These are phyloP conservation scores for Sylvilagus bachmani DNA, from an alignment of 2,113 vertebrate species.

Conservation along the genomic window DNA sequence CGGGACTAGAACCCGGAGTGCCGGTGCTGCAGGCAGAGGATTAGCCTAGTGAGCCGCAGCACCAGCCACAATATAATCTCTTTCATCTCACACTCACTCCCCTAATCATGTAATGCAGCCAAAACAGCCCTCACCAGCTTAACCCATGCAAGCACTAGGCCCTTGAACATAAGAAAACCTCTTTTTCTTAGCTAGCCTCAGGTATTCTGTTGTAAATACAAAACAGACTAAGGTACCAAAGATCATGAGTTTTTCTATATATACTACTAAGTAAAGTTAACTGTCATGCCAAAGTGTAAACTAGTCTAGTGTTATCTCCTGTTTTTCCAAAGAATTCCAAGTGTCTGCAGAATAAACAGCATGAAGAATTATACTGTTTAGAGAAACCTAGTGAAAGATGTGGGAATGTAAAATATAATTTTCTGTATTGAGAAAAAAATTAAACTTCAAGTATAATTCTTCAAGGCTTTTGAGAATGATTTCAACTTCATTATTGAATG, in stretches of 20 bases:
- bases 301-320: not conserved
- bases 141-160: no score
- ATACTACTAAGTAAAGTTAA: not conserved
- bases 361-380: not conserved
- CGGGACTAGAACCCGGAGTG: no score
- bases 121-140: no score
- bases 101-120: no score
- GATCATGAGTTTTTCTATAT: not conserved
- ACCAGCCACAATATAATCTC: no score
- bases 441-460: slow-evolving; percentile 56
- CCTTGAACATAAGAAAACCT: no score
- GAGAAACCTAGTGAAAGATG: slow-evolving; percentile 31
- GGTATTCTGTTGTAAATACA: no score
- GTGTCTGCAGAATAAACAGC: slow-evolving; percentile 22
- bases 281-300: not conserved
- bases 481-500: slow-evolving; percentile 24
- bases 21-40: no score
- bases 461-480: slow-evolving; percentile 33
- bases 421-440: slow-evolving; percentile 49
- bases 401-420: not conserved
- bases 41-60: no score
- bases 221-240: not conserved
- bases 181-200: no score
- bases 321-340: slow-evolving; percentile 24
- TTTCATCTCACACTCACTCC: no score